phyloP scores from a whole-genome alignment of 2,113 vertebrate species.

The Takifugu bimaculatus region DNA sequence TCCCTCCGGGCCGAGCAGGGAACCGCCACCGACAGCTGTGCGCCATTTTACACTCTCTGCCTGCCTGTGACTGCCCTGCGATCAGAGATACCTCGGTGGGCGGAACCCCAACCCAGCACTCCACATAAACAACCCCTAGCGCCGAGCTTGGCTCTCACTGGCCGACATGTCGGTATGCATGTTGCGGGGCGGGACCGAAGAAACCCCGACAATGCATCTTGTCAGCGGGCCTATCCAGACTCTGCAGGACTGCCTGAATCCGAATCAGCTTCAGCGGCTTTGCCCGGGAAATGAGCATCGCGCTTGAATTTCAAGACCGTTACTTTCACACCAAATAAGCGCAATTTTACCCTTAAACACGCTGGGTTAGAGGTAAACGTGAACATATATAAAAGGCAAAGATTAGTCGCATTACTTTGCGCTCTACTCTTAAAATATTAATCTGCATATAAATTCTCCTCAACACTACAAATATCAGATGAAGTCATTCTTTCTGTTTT shows the following conservation, averaged over 20 bases:
- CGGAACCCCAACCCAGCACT: slow-evolving; percentile 83
- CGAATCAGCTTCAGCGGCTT: slow-evolving; percentile 72
- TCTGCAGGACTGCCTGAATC: slow-evolving; percentile 40
- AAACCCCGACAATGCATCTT: slow-evolving; percentile 75
- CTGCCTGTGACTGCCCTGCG: slow-evolving; percentile 78
- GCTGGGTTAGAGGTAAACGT: too few relatives aligned
- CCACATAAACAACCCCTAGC: slow-evolving; percentile 58
- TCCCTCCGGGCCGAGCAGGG: slow-evolving; percentile 97
- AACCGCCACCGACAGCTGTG: slow-evolving; percentile 99
- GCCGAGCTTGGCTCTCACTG: slow-evolving; percentile 61
- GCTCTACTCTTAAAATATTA: too few relatives aligned
- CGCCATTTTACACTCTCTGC: slow-evolving; percentile 94
- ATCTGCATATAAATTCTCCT: too few relatives aligned
- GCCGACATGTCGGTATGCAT: slow-evolving; percentile 64
- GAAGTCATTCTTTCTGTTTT: too few relatives aligned
- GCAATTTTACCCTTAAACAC: too few relatives aligned
- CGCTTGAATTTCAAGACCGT: slow-evolving; percentile 47
- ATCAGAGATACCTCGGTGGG: slow-evolving; percentile 79
- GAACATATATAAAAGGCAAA: too few relatives aligned
- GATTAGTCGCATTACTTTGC: too few relatives aligned
- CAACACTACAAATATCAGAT: too few relatives aligned
- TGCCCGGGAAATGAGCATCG: slow-evolving; percentile 61
- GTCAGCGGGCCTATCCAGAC: slow-evolving; percentile 49
- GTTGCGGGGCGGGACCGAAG: slow-evolving; percentile 70
- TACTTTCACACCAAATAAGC: not conserved